Percentiles rank a stretch among this genome's conserved stretches.
Evolutionary conservation across 2,888 invertebrate species (phyloP).

Genomic region (Meiosimyza platycephala): DNA sequence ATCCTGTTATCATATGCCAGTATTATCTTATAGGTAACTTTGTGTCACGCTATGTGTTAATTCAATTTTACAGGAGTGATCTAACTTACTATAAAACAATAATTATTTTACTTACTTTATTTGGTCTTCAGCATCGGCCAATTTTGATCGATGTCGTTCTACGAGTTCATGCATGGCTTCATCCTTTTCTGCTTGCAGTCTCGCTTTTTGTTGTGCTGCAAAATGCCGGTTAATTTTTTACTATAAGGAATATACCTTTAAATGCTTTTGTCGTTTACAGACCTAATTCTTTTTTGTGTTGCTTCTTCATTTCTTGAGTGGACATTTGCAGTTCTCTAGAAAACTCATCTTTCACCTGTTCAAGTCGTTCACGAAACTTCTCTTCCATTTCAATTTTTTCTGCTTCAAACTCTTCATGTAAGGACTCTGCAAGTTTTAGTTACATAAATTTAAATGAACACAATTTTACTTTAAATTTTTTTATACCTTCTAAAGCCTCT

Average conservation of each 20-base stretch:
- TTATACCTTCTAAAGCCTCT: conserved; percentile 57
- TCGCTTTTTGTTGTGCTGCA: conserved; percentile 70
- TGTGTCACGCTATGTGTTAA: neutral
- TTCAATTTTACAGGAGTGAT: neutral
- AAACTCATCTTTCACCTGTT: conserved; percentile 66
- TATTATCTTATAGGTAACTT: too few species aligned
- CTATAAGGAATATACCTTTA: neutral
- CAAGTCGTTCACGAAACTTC: conserved; percentile 75
- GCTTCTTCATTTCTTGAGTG: conserved; percentile 74
- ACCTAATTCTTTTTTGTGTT: conserved; percentile 78
- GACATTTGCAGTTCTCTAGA: conserved; percentile 61
- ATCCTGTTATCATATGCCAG: too few species aligned
- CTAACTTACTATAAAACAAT: neutral
- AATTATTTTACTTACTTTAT: conserved; percentile 66
- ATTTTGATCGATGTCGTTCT: conserved; percentile 69
- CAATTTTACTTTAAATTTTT: neutral
- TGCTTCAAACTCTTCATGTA: conserved; percentile 72
- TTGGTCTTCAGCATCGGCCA: conserved; percentile 65
- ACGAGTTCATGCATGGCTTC: conserved; percentile 70
- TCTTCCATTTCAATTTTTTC: conserved; percentile 81
- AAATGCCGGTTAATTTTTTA: neutral
- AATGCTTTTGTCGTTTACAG: conserved; percentile 41
- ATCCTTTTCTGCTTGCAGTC: conserved; percentile 71
- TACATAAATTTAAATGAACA: neutral
- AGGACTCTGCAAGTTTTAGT: conserved; percentile 46